Percentiles rank a stretch among this genome's conserved stretches.
These are phyloP conservation scores for Peromyscus maniculatus DNA, from an alignment of 2,113 vertebrate species.

Conservation along the genomic window DNA sequence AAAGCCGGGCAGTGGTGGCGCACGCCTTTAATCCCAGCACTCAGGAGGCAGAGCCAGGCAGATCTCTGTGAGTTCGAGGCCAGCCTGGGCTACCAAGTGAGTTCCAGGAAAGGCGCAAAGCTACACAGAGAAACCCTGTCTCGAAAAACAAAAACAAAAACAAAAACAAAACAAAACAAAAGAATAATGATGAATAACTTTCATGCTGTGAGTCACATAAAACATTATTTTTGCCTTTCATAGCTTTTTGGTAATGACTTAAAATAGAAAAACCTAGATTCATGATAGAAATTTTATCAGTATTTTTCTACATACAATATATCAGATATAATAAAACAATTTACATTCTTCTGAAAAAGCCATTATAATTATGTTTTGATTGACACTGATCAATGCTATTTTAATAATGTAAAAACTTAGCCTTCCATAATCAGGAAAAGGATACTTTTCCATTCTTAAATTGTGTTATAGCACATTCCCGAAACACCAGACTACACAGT, in stretches of 20 bases:
- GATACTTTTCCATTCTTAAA: background rate
- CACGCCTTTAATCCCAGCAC: too few species aligned
- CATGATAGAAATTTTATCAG: background rate
- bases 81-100: too few species aligned
- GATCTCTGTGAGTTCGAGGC: too few species aligned
- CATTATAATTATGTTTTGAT: background rate
- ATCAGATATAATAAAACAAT: background rate
- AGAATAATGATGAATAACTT: too few species aligned
- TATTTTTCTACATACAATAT: background rate
- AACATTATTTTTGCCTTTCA: background rate
- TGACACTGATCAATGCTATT: background rate
- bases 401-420: background rate
- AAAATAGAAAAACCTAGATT: constrained; percentile 4
- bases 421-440: background rate
- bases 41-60: too few species aligned
- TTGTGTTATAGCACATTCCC: background rate
- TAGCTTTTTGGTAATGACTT: background rate
- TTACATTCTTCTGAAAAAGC: constrained; percentile 2
- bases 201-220: background rate
- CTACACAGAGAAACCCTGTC: too few species aligned
- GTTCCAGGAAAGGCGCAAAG: too few species aligned
- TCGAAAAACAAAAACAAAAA: too few species aligned
- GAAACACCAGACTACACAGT: background rate
- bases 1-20: background rate
- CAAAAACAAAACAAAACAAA: too few species aligned